These are phyloP conservation scores for Brachyrhaphis roseni DNA, from an alignment of 2,797 vertebrate genomes.

Conservation along the genomic window DNA sequence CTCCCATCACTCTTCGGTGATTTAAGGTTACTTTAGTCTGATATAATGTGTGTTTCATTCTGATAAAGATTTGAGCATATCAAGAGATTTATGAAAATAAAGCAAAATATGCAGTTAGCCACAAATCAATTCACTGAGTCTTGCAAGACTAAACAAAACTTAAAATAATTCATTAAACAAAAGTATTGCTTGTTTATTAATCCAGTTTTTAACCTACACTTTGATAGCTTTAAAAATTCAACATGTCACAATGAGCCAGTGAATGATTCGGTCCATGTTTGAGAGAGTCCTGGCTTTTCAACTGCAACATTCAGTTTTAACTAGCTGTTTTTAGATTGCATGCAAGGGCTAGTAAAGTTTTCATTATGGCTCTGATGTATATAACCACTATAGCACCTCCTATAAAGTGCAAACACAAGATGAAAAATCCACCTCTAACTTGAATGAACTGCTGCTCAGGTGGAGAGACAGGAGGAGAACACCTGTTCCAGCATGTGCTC, in stretches of 20 bases:
- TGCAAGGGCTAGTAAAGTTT: neutral
- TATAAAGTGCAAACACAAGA: slow-evolving; percentile 40
- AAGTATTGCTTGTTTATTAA: neutral
- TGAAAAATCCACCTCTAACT: slow-evolving; percentile 27
- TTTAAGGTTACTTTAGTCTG: neutral
- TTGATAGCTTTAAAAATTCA: neutral
- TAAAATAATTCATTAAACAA: neutral
- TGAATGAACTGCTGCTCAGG: slow-evolving; percentile 9
- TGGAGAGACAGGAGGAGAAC: slow-evolving; percentile 40
- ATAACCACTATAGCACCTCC: slow-evolving; percentile 33
- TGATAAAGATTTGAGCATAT: neutral
- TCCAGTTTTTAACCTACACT: neutral
- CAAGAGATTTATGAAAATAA: neutral
- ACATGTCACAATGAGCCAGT: neutral
- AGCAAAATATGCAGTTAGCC: neutral
- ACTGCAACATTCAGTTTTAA: too few species aligned
- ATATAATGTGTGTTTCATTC: neutral
- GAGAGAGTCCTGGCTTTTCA: neutral
- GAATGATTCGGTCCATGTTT: neutral
- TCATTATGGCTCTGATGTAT: neutral
- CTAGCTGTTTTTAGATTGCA: neutral
- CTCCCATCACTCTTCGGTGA: too few species aligned
- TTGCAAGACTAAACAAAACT: neutral
- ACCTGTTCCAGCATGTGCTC: slow-evolving; percentile 59
- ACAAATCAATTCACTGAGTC: neutral